A percentile compares a stretch with the other conserved stretches of the same genome.
Evolutionary conservation across 2,888 invertebrate genomes (phyloP).

Genomic region (Ormia ochracea): DNA sequence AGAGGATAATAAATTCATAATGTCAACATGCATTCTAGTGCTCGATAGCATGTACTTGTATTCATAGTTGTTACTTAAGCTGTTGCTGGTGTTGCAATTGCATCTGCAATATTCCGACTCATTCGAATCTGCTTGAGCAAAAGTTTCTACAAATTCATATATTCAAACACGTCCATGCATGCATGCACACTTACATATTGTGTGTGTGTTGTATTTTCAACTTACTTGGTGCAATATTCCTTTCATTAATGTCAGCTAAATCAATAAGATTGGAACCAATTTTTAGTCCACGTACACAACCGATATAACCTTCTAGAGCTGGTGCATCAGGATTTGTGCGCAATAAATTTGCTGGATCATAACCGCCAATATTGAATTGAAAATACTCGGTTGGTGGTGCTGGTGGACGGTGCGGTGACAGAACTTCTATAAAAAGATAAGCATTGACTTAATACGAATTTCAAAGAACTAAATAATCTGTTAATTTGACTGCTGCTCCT

Average conservation of each 20-base stretch:
- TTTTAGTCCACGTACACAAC: slow-evolving; percentile 91
- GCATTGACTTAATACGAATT: slow-evolving; percentile 18
- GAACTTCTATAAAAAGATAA: slow-evolving; percentile 81
- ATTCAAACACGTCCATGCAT: not conserved
- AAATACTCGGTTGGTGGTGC: slow-evolving; percentile 93
- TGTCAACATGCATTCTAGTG: slow-evolving; percentile 49
- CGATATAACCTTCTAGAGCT: slow-evolving; percentile 85
- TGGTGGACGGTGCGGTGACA: slow-evolving; percentile 91
- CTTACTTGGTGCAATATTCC: slow-evolving; percentile 84
- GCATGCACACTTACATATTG: not conserved
- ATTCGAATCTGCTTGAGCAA: slow-evolving; percentile 32
- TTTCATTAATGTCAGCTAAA: slow-evolving; percentile 83
- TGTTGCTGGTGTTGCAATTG: not conserved
- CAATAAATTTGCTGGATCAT: slow-evolving; percentile 85
- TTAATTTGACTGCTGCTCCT: not conserved
- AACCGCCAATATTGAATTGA: slow-evolving; percentile 91
- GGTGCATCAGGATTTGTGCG: slow-evolving; percentile 79
- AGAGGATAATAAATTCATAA: slow-evolving; percentile 56
- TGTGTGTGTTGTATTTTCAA: slow-evolving; percentile 45
- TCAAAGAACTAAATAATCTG: not conserved
- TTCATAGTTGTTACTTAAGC: slow-evolving; percentile 28
- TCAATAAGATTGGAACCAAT: slow-evolving; percentile 89
- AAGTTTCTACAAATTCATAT: slow-evolving; percentile 6
- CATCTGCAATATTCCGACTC: not conserved
- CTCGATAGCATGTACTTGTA: slow-evolving; percentile 17